A percentile compares a stretch with the other conserved stretches of the same genome.
These are phyloP conservation scores for Jacana jacana DNA, from an alignment of 2,113 vertebrate species.

Conservation along the genomic window DNA sequence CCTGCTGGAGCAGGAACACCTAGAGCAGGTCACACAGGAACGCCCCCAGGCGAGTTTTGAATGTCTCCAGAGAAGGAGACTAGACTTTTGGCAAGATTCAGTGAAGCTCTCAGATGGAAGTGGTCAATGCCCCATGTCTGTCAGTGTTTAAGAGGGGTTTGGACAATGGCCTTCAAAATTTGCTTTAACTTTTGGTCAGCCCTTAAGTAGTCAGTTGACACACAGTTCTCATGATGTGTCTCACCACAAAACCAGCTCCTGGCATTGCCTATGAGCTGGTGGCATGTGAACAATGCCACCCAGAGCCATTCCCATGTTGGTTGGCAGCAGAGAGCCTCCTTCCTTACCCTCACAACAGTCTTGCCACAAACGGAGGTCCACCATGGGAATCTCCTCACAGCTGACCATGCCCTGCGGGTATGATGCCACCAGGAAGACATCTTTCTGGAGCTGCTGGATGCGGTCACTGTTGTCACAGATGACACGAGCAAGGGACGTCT, in stretches of 20 bases:
- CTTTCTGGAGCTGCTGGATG: conserved; percentile 70
- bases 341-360: conserved; percentile 74
- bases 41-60: too few relatives aligned
- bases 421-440: conserved; percentile 65
- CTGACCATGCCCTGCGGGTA: conserved; percentile 68
- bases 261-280: neutral
- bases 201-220: neutral
- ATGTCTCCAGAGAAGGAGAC: too few relatives aligned
- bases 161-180: neutral
- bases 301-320: neutral
- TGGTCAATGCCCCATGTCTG: neutral
- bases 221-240: neutral
- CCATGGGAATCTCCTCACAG: conserved; percentile 51
- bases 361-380: conserved; percentile 74
- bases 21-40: too few relatives aligned
- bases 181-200: neutral
- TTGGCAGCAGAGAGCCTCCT: neutral
- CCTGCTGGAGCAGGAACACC: too few relatives aligned
- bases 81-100: neutral
- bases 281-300: neutral
- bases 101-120: neutral
- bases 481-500: conserved; percentile 70
- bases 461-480: conserved; percentile 76
- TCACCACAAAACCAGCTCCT: neutral
- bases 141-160: neutral